Conservation (phyloP, 2,113 vertebrate species). For the Nibea albiflora region DNA sequence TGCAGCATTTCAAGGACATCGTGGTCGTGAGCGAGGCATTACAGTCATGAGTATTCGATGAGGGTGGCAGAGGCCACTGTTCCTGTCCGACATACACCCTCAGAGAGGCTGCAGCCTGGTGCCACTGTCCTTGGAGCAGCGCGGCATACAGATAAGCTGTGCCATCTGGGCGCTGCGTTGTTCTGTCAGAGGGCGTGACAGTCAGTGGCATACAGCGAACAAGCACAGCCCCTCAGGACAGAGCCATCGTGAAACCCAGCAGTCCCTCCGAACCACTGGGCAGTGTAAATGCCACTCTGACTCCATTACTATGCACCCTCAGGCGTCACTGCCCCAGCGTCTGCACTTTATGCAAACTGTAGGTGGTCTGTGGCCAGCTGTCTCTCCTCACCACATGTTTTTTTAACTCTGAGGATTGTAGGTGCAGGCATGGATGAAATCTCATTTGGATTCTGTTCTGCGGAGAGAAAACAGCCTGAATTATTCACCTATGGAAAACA, state of each 20-base stretch:
- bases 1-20: constrained; percentile 23
- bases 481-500: not conserved
- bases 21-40: not conserved
- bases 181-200: constrained; percentile 50
- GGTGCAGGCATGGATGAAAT: not conserved
- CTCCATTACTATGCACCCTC: constrained; percentile 33
- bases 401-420: not conserved
- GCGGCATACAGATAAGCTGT: constrained; percentile 62
- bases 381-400: not conserved
- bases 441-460: not conserved
- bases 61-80: constrained; percentile 1
- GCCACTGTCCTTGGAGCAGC: constrained; percentile 47
- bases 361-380: not conserved
- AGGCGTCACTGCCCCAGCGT: constrained; percentile 3
- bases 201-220: constrained; percentile 19
- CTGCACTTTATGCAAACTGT: constrained; percentile 35
- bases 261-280: constrained; percentile 33
- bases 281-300: constrained; percentile 30
- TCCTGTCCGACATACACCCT: constrained; percentile 43
- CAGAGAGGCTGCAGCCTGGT: constrained; percentile 13
- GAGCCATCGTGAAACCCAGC: constrained; percentile 30
- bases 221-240: constrained; percentile 31
- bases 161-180: constrained; percentile 58
- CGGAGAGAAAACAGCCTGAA: not conserved
- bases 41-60: constrained; percentile 18